Conservation (phyloP, 2,888 invertebrate species). For the Amphipoea lucens region DNA sequence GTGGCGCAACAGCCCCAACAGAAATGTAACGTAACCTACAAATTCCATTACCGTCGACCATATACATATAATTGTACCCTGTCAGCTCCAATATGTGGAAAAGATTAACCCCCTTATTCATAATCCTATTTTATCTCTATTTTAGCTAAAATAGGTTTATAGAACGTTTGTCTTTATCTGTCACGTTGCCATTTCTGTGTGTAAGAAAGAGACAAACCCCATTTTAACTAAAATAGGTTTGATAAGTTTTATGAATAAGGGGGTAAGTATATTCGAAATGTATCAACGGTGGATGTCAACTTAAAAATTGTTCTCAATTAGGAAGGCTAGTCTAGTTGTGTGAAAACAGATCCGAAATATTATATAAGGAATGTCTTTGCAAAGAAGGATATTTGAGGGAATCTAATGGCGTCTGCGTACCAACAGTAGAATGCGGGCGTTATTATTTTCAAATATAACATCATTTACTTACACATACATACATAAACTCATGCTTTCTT, state of each 20-base stretch:
- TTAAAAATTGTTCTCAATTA: constrained; percentile 71
- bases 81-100: constrained; percentile 61
- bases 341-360: constrained; percentile 55
- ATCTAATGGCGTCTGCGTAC: constrained; percentile 70
- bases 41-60: not conserved
- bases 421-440: constrained; percentile 68
- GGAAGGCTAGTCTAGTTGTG: constrained; percentile 67
- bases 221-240: too few species aligned
- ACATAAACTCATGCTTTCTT: too few species aligned
- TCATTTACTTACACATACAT: too few species aligned
- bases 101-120: too few species aligned
- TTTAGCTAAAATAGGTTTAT: too few species aligned
- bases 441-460: constrained; percentile 26
- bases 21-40: not conserved
- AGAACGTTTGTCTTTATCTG: too few species aligned
- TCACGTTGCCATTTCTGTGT: too few species aligned
- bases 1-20: not conserved
- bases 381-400: constrained; percentile 68
- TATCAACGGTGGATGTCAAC: constrained; percentile 71
- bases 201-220: too few species aligned
- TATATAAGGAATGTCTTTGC: constrained; percentile 75
- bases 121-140: too few species aligned
- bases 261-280: constrained; percentile 72
- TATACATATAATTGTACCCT: constrained; percentile 14
- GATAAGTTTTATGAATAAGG: too few species aligned